phyloP scores from a whole-genome alignment of 2,888 invertebrate genomes.

The Ametastegia equiseti region DNA sequence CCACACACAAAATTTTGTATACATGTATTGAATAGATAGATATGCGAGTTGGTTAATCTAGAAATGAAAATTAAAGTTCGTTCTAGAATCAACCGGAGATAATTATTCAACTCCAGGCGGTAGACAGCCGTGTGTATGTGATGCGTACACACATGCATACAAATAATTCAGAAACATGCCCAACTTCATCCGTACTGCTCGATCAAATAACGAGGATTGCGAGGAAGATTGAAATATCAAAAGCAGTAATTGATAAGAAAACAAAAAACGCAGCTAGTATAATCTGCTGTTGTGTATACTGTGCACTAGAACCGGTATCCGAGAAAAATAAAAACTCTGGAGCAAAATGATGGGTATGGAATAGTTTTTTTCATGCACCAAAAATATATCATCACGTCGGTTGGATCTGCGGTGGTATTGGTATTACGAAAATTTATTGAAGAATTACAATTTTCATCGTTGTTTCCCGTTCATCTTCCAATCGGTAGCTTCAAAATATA shows the following conservation, averaged over 20 bases:
- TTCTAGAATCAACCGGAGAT: background rate
- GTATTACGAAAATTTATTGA: background rate
- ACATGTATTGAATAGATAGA: background rate
- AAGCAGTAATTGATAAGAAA: background rate
- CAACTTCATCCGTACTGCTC: background rate
- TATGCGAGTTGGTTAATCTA: background rate
- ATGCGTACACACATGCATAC: background rate
- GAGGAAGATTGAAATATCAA: background rate
- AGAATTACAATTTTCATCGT: background rate
- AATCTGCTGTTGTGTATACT: background rate
- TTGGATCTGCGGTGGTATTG: background rate
- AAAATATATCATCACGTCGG: no score
- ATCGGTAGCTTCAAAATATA: no score
- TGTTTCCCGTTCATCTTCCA: background rate
- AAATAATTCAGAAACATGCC: background rate
- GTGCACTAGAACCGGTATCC: background rate
- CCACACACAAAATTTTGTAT: background rate
- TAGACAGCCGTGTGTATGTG: background rate
- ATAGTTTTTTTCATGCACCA: background rate
- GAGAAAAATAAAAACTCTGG: background rate
- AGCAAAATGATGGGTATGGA: background rate
- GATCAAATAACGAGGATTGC: background rate
- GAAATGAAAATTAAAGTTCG: constrained; percentile 3
- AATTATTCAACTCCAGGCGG: background rate
- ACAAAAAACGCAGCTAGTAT: background rate